Percentiles rank a stretch among this genome's conserved stretches.
Conservation (phyloP, 2,888 invertebrate genomes). For the Petrophora chlorosata region DNA sequence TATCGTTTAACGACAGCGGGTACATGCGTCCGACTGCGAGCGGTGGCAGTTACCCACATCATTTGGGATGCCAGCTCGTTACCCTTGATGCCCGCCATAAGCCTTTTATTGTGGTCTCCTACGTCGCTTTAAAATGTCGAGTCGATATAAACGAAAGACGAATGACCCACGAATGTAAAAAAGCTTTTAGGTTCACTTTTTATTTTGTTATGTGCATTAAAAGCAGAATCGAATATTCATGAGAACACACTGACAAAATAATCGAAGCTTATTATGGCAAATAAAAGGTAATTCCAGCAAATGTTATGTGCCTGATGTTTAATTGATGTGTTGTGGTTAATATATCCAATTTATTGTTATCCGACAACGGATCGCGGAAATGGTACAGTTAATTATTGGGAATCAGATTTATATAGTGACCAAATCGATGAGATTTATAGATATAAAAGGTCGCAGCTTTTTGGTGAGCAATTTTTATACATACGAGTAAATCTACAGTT, state of each 20-base stretch:
- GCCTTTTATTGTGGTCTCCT: constrained; percentile 60
- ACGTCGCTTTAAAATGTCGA: constrained; percentile 45
- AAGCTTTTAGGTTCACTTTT: not conserved
- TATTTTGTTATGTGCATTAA: constrained; percentile 17
- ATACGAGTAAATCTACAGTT: constrained; percentile 14
- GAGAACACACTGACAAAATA: constrained; percentile 30
- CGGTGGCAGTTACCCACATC: constrained; percentile 56
- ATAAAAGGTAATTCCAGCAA: constrained; percentile 28
- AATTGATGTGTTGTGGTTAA: constrained; percentile 30
- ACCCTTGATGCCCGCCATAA: constrained; percentile 62
- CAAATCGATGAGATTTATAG: constrained; percentile 7
- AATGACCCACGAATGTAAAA: constrained; percentile 21
- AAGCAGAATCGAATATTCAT: constrained; percentile 30
- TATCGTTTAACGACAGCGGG: constrained; percentile 61
- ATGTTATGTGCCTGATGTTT: constrained; percentile 32
- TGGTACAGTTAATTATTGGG: constrained; percentile 37
- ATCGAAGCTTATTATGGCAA: constrained; percentile 33
- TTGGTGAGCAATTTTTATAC: not conserved
- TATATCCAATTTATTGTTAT: constrained; percentile 29
- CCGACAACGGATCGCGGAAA: constrained; percentile 29
- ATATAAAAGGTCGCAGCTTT: too few species aligned
- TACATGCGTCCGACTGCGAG: constrained; percentile 54
- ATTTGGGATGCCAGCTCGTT: constrained; percentile 61
- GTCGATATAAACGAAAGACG: constrained; percentile 37
- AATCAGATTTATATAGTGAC: constrained; percentile 9